Percentiles rank a stretch among this genome's conserved stretches.
Evolutionary conservation across 2,888 invertebrate species (phyloP).

Genomic region (Brachypalpus laphriformis): DNA sequence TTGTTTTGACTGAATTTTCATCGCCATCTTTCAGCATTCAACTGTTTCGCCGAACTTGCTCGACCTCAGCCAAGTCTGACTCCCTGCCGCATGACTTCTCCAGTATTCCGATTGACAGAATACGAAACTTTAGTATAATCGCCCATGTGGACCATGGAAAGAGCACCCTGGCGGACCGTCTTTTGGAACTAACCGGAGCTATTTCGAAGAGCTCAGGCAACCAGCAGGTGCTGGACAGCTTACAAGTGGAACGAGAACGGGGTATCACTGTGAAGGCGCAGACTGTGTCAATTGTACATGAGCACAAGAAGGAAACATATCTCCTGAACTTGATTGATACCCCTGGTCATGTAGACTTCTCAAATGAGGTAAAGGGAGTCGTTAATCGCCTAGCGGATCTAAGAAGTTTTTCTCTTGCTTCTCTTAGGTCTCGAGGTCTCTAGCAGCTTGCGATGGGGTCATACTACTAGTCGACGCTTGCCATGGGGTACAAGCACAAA

Average conservation of each 20-base stretch:
- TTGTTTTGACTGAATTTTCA: neutral
- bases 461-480: constrained; percentile 97
- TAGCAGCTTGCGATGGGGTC: constrained; percentile 97
- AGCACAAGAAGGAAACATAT: constrained; percentile 88
- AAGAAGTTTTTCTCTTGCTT: neutral
- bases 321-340: constrained; percentile 98
- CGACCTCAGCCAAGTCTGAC: neutral
- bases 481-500: constrained; percentile 98
- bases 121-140: constrained; percentile 97
- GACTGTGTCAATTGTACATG: constrained; percentile 93
- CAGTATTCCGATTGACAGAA: constrained; percentile 82
- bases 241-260: constrained; percentile 95
- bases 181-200: constrained; percentile 96
- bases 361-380: constrained; percentile 90
- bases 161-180: constrained; percentile 96
- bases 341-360: constrained; percentile 99
- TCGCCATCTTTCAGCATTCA: constrained; percentile 3
- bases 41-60: constrained; percentile 16
- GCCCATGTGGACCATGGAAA: constrained; percentile 99
- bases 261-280: constrained; percentile 99
- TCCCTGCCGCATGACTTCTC: constrained; percentile 74
- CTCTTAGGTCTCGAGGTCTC: constrained; percentile 89
- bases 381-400: neutral
- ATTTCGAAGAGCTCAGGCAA: constrained; percentile 87
- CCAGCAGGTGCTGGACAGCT: constrained; percentile 89